Evolutionary conservation across 1,140 invertebrate species (phyloP).

Genomic region (Euura saliciscinereae): DNA sequence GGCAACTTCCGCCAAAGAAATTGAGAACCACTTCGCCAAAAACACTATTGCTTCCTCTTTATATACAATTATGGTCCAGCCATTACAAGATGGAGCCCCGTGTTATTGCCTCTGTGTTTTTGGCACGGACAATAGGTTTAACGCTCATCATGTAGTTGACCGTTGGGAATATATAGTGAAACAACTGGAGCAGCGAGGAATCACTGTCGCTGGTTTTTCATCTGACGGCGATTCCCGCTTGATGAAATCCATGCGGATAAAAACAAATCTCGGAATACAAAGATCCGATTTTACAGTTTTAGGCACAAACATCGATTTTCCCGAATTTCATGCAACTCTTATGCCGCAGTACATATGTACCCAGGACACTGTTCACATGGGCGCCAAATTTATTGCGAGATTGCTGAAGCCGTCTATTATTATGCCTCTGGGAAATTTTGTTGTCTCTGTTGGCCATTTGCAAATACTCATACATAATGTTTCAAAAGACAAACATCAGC

Average conservation of each 20-base stretch:
- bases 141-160: conserved; percentile 19
- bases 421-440: conserved; percentile 24
- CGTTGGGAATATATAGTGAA: conserved; percentile 23
- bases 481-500: conserved; percentile 27
- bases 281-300: neutral
- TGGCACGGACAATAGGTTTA: conserved; percentile 24
- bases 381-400: conserved; percentile 16
- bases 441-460: conserved; percentile 21
- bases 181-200: conserved; percentile 20
- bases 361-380: conserved; percentile 29
- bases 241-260: conserved; percentile 15
- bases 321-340: conserved; percentile 20
- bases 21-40: conserved; percentile 24
- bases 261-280: conserved; percentile 11
- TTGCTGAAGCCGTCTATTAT: conserved; percentile 27
- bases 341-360: conserved; percentile 20
- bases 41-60: conserved; percentile 18
- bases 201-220: conserved; percentile 26
- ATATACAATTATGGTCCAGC: conserved; percentile 28
- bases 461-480: conserved; percentile 14
- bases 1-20: conserved; percentile 22
- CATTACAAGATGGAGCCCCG: conserved; percentile 17
- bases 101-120: conserved; percentile 26
- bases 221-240: conserved; percentile 23
- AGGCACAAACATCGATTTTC: neutral